Conservation (phyloP, 2,113 vertebrate species). For the Gobius niger region DNA sequence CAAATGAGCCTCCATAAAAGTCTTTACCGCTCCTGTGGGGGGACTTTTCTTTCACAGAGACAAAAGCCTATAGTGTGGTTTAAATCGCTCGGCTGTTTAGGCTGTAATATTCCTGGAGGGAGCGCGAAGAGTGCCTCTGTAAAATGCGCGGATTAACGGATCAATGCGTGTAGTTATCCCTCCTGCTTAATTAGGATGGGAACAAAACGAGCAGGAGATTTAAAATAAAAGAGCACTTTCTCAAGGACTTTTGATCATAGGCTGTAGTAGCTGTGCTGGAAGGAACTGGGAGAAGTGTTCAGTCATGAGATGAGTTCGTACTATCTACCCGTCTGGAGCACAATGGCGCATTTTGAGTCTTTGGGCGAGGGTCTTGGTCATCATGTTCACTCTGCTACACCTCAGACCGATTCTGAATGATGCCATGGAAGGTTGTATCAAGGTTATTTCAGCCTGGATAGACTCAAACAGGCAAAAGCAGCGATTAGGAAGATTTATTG, state of each 20-base stretch:
- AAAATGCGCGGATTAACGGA: constrained; percentile 1
- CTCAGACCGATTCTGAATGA: too few species aligned
- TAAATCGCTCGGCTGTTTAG: constrained; percentile 4
- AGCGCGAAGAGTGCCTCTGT: not conserved
- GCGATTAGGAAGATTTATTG: too few species aligned
- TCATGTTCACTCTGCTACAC: too few species aligned
- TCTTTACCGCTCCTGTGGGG: not conserved
- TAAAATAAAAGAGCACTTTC: not conserved
- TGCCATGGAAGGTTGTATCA: too few species aligned
- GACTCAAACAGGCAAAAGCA: too few species aligned
- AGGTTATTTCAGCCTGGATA: too few species aligned
- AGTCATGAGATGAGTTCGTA: too few species aligned
- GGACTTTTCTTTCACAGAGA: not conserved
- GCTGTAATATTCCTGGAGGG: constrained; percentile 1
- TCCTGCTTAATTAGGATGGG: not conserved
- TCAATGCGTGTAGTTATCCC: not conserved
- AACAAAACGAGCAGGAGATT: not conserved
- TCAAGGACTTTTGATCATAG: not conserved
- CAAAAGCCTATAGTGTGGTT: not conserved
- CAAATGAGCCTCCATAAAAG: not conserved
- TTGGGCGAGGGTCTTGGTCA: too few species aligned
- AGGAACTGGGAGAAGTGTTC: not conserved
- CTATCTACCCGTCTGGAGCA: too few species aligned
- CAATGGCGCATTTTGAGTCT: too few species aligned
- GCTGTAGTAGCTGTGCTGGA: not conserved